phyloP scores from a whole-genome alignment of 2,888 invertebrate genomes.

The Lissonota sp. region DNA sequence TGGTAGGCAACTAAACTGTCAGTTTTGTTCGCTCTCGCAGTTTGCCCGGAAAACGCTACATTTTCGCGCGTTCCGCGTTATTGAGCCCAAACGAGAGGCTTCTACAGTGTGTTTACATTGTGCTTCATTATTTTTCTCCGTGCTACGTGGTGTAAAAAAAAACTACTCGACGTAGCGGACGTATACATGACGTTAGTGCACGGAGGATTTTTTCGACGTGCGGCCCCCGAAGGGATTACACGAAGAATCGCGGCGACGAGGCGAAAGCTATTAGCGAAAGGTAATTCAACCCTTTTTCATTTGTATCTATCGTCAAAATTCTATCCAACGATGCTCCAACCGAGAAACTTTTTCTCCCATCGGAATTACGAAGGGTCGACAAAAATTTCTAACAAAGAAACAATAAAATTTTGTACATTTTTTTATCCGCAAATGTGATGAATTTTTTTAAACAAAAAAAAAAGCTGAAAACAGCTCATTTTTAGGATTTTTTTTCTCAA shows the following conservation, averaged over 20 bases:
- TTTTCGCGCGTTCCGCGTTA: slow-evolving; percentile 68
- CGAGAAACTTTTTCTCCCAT: no score
- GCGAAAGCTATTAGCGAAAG: slow-evolving; percentile 33
- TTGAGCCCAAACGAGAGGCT: slow-evolving; percentile 2
- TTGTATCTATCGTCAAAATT: no score
- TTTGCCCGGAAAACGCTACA: slow-evolving; percentile 67
- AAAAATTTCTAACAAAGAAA: no score
- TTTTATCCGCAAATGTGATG: no score
- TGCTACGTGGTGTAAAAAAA: background rate
- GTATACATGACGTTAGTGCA: background rate
- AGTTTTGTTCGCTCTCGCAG: slow-evolving; percentile 63
- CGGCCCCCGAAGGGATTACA: slow-evolving; percentile 60
- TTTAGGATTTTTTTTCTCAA: no score
- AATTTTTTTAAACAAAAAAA: no score
- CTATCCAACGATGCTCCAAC: no score
- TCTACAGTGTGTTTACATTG: slow-evolving; percentile 45
- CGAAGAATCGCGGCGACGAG: slow-evolving; percentile 53
- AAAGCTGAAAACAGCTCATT: no score
- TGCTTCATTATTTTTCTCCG: slow-evolving; percentile 24
- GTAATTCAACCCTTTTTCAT: slow-evolving; percentile 14
- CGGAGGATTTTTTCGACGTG: slow-evolving; percentile 46
- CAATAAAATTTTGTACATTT: no score
- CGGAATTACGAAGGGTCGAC: no score
- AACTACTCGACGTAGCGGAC: slow-evolving; percentile 6
- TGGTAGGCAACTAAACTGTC: slow-evolving; percentile 58